A percentile compares a stretch with the other conserved stretches of the same genome.
Conservation (phyloP, 2,113 vertebrate species). For the Actenoides hombroni region DNA sequence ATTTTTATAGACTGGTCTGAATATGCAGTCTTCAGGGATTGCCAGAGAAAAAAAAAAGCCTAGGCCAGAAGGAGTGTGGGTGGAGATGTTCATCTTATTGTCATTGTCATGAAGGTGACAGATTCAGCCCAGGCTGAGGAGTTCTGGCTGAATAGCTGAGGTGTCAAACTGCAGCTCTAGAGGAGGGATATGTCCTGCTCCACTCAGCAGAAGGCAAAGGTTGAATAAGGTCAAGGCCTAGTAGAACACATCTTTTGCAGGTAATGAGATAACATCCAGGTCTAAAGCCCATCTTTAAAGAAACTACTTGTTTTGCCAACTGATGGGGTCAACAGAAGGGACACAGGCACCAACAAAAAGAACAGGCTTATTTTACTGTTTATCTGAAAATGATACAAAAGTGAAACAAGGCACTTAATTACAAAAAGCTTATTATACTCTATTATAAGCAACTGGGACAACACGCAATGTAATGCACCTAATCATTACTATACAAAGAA, state of each 20-base stretch:
- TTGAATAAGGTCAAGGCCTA: neutral
- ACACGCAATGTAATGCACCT: too few species aligned
- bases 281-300: neutral
- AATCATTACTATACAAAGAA: too few species aligned
- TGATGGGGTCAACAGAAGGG: too few species aligned
- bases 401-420: too few species aligned
- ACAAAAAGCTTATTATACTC: too few species aligned
- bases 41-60: neutral
- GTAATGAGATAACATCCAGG: neutral
- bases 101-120: neutral
- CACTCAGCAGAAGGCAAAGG: neutral
- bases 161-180: neutral
- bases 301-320: neutral
- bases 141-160: neutral
- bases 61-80: accelerated
- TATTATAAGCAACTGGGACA: too few species aligned
- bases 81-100: neutral
- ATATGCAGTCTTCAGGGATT: neutral
- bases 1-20: neutral
- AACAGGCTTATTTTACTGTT: too few species aligned
- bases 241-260: neutral
- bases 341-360: too few species aligned
- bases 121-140: neutral
- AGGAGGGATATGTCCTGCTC: neutral
- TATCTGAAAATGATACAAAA: too few species aligned